Base-by-base conservation (phyloP, 2,797 vertebrate genomes). In the Xenopus petersii region DNA sequence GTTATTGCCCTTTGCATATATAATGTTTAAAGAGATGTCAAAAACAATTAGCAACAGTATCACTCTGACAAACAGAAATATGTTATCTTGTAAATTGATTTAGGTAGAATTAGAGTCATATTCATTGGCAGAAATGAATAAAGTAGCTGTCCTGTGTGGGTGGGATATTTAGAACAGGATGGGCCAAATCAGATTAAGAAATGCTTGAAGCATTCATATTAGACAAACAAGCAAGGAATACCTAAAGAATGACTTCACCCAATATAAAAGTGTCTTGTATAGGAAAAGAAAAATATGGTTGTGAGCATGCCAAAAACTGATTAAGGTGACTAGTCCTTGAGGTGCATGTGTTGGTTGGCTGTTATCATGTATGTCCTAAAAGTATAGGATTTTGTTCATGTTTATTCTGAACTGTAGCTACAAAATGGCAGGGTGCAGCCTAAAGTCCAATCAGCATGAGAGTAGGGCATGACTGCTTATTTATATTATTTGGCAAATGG, bases 41-140 rank as follows among this genome's bases (percentile, higher is more conserved):
- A 64, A 36, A 60, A 66, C 80, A 80, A 79, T 83, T 81, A 80
- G 61, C 26, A 30, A 30, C 26, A 21, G 21, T 26, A 3, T 74
- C 71, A 66, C 79, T 65, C 66, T 74, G 70, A 81, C 67, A 75
- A 73, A 71, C 81, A 84, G 71, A 80, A 80, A 75, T 67, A 81
- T 78, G 70, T 73, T 75, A 68, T 12, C 80, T 60, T 46, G 15
- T 75, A 75, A 77, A 80, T 48, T 75, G 81, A 83, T 83, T 72
- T 82, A 80, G 71, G 77, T 82, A 74, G 67, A 81, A 71, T 76
- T 75, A 81, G 16, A 59, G 46, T 81, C 16, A 0, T 70, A 51
- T 63, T 80, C 79, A 56, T 66, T 64, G 70, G 67, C 80, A 80
- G 75, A 69, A 58, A 51, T 77, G 83, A 77, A 84, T 80, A 81